Base-by-base conservation (phyloP, 2,797 vertebrate genomes). In the Acipenser oxyrinchus region DNA sequence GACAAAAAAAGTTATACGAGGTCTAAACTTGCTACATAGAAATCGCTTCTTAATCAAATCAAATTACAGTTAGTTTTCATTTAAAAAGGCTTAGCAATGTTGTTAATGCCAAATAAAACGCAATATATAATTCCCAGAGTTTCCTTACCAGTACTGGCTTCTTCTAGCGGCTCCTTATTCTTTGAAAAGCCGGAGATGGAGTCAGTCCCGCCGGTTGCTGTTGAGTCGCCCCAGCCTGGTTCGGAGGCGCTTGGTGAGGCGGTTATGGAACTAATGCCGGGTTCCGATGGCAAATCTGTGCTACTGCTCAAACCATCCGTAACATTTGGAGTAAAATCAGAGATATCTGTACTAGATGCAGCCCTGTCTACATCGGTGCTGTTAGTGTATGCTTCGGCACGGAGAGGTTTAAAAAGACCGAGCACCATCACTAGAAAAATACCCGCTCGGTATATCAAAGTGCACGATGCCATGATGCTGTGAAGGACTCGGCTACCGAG, bases 381-480 rank as follows among this genome's bases (percentile, higher is more conserved):
- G 69, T 80, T 78, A 70, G 69, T 63, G 61, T 63, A 73, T 18
- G 78, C 81, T 80, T 79, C 73, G 63, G 81, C 78, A 70, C 72
- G 51, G 65, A 81, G 76, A 76, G 81, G 68, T 79, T 80, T 75
- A 70, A 79, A 75, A 71, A 72, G 75, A 71, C 79, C 69, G 73
- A 87, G 69, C 57, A 88, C 75, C 53, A 84, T 71, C 73, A 76
- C 69, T 71, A 87, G 70, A 58, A 76, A 75, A 70, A 82, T 63
- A 61, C 80, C 75, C 71, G 73, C 75, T 75, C 79, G 79, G 67
- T 72, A 81, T 74, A 75, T 81, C 80, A 73, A 66, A 68, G 76
- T 79, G 72, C 86, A 81, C 86, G 83, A 83, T 88, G 82, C 83
- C 89, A 89, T 90, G 73, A 79, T 85, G 70, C 70, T 73, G 64